Evolutionary conservation across 2,888 invertebrate genomes (phyloP), one percentile per base, ranked within the genome.

Genomic region (Autographa gamma): DNA sequence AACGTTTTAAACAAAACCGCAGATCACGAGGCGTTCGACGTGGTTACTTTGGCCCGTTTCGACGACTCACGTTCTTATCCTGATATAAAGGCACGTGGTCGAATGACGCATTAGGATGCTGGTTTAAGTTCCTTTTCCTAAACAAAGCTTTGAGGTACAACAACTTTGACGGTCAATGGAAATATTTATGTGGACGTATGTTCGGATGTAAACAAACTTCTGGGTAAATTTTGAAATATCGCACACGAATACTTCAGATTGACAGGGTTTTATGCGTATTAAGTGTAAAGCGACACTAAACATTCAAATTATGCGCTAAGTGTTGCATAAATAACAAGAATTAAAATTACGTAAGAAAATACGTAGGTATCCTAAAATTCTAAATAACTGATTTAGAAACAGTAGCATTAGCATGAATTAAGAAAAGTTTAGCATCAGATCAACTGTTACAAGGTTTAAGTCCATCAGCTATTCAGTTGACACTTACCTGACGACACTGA

Each of bases 1-100:
- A 79, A 79, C 64, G 74, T 79, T 79, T 79, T 76, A 73, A 82
- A 85, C 76, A 77, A 79, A 79, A 85, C 80, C 85, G 76, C 85
- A 85, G 79, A 84, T 87, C 90, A 90, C 90, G 90, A 81, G 90
- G 88, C 89, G 54, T 43, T 67, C 63, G 82, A 70, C 85, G 87
- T 87, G 85, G 86, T 85, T 81, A 79, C 80, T 82, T 83, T 84
- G 84, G 83, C 84, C 86, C 80, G 83, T 88, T 90, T 87, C 83
- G 83, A 82, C 80, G 80, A 83, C 79, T 88, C 91, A 89, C 89
- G 90, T 89, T 90, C 68, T 76, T 54, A 67, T 75, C 77, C 78
- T 81, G 77, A 66, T 76, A 73, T 69, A 69, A 73, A 63, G 83
- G 82, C 87, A 80, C 87, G 88, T 90, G 91, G 86, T 73, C 38